These are phyloP conservation scores for Glyphotaelius pellucidus DNA, from an alignment of 2,888 invertebrate genomes.

Conservation along the genomic window DNA sequence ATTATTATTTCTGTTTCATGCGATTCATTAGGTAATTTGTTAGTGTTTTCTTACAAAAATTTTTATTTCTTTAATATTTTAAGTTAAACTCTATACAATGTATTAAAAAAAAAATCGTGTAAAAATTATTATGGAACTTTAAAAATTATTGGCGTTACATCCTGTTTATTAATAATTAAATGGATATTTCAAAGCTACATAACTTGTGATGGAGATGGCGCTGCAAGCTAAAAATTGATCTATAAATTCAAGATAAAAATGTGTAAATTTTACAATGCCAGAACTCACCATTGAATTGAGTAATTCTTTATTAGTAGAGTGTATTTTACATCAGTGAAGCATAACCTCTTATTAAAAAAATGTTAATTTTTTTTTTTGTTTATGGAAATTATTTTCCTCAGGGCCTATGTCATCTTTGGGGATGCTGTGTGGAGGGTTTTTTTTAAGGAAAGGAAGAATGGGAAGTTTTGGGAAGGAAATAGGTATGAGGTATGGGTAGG, in stretches of 20 bases:
- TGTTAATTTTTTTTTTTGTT: too few relatives aligned
- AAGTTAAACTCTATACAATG: not conserved
- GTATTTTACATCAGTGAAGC: not conserved
- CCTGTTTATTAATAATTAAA: not conserved
- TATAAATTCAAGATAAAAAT: not conserved
- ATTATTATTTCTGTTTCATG: slow-evolving; percentile 10
- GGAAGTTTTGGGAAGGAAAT: too few relatives aligned
- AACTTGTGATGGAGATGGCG: not conserved
- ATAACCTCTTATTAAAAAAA: not conserved
- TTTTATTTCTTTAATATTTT: not conserved
- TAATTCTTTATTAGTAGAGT: not conserved
- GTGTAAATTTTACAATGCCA: not conserved
- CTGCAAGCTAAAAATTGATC: not conserved
- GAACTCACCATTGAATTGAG: not conserved
- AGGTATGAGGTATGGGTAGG: too few relatives aligned
- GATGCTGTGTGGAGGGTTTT: too few relatives aligned
- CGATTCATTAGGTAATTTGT: not conserved
- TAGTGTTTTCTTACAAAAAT: not conserved
- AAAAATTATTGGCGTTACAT: not conserved
- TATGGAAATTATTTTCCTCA: too few relatives aligned
- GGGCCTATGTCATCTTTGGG: too few relatives aligned
- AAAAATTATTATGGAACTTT: not conserved
- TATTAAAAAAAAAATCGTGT: not conserved
- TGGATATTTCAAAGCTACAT: not conserved
- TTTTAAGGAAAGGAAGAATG: too few relatives aligned